A percentile compares a stretch with the other conserved stretches of the same genome.
These are phyloP conservation scores for Actinia equina DNA, from an alignment of 64 coral and sea anemone genomes.

Conservation along the genomic window DNA sequence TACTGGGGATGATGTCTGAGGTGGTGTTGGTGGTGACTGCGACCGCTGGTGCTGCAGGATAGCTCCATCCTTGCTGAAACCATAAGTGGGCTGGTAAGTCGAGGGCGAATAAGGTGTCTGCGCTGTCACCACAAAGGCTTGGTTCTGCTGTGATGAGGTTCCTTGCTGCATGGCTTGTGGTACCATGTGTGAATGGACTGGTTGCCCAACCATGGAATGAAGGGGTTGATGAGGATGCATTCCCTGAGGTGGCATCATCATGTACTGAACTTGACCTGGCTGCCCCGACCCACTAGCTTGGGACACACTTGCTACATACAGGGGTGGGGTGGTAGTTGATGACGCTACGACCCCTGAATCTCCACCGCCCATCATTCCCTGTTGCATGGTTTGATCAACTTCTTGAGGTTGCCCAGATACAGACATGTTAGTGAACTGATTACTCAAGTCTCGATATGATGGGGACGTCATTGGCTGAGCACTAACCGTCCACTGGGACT, in stretches of 20 bases:
- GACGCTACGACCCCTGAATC: conserved; percentile 62
- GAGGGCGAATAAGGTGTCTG: conserved; percentile 26
- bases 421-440: conserved; percentile 60
- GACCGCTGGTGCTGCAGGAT: conserved; percentile 75
- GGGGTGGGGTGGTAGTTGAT: conserved; percentile 49
- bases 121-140: conserved; percentile 39
- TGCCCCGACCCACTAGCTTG: conserved; percentile 68
- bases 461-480: conserved; percentile 43
- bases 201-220: conserved; percentile 18
- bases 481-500: conserved; percentile 42
- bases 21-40: conserved; percentile 90
- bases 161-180: conserved; percentile 41
- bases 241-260: conserved; percentile 60
- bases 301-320: conserved; percentile 77
- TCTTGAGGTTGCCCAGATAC: conserved; percentile 64
- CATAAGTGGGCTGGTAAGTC: conserved; percentile 49
- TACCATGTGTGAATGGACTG: conserved; percentile 47
- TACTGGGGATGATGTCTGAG: conserved; percentile 76
- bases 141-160: conserved; percentile 36
- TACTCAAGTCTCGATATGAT: conserved; percentile 66
- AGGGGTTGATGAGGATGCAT: conserved; percentile 35
- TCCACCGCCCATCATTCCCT: conserved; percentile 31
- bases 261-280: conserved; percentile 73
- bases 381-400: conserved; percentile 37
- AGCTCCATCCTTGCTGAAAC: conserved; percentile 38